A percentile compares a stretch with the other conserved stretches of the same genome.
Conservation (phyloP, 2,797 vertebrate species). For the Craterocephalus amniculus region DNA sequence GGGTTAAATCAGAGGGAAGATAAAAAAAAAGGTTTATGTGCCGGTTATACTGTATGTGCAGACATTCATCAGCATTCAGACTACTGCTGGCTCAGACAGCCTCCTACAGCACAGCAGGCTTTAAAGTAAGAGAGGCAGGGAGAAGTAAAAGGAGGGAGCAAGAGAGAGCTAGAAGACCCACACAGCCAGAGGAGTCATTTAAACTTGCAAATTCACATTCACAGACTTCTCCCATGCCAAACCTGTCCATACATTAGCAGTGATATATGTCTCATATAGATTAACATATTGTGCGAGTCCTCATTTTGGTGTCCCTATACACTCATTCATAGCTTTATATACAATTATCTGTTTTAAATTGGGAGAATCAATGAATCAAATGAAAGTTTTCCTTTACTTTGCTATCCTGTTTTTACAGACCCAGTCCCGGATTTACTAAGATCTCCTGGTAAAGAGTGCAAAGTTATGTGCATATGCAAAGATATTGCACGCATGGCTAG, state of each 20-base stretch:
- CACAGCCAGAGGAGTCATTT: constrained; percentile 48
- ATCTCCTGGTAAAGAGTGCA: too few relatives aligned
- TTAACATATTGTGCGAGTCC: neutral
- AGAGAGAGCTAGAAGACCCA: constrained; percentile 39
- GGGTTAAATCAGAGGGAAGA: constrained; percentile 39
- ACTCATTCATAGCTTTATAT: constrained; percentile 4
- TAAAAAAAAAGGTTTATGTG: too few relatives aligned
- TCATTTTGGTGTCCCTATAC: constrained; percentile 8
- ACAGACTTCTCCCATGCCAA: constrained; percentile 22
- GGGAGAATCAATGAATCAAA: neutral
- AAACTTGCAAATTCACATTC: constrained; percentile 34
- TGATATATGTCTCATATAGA: neutral
- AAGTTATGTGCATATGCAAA: too few relatives aligned
- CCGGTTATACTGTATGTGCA: constrained; percentile 70
- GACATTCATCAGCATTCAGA: constrained; percentile 73
- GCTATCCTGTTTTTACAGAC: neutral
- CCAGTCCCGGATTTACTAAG: too few relatives aligned
- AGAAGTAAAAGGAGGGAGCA: constrained; percentile 26
- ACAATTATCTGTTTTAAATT: neutral
- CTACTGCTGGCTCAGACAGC: constrained; percentile 64
- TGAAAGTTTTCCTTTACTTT: neutral
- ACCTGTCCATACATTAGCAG: constrained; percentile 10
- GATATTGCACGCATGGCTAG: too few relatives aligned
- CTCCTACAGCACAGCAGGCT: constrained; percentile 53
- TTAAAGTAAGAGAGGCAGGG: constrained; percentile 46